Evolutionary conservation across 2,888 invertebrate genomes (phyloP), one percentile per base, ranked within the genome.

Genomic region (Oligia fasciuncula): DNA sequence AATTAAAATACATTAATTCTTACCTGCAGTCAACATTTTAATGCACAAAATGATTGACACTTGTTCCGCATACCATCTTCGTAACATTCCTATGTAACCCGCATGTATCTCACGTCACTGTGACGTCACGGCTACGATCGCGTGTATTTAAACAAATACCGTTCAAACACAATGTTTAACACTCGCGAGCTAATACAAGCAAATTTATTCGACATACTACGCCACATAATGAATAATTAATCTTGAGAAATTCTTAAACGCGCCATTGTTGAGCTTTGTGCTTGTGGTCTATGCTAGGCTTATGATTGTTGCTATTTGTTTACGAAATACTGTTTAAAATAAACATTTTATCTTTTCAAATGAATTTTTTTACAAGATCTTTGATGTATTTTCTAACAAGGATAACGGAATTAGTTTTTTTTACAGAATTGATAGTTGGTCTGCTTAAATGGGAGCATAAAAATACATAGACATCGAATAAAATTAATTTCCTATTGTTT

Each of bases 131-230:
- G 13, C 13, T 17, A 76, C 66, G 82, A 86, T 89, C 85, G 87
- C 84, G 88, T 85, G 81, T 88, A 80, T 76, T 86, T 76, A 81
- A 84, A 85, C 83, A 84, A 87, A 87, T 87, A 88, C 77, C 76
- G 77, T 83, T 86, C 86, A 84, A 85, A 89, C 87, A 89, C 79
- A 78, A 85, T 86, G 81, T 87, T 88, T 86, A 89, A 85, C 87
- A 84, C 87, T 84, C 77, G 46, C 83, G 75, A 79, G 84, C 81
- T 93, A 93, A 92, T 92, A 81, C 85, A 93, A 84, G 93, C 93
- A 92, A 95, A 95, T 94, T 89, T 93, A 94, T 94, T 94, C 93
- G 85, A 90, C 89, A 90, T 87, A 88, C 87, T 89, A 89, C 88
- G 89, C 86, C 86, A 90, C 91, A 84, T 84, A 81, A 93, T 94